phyloP scores from a whole-genome alignment of 92 coral and sea anemone genomes.

The Phenganax subtilis region DNA sequence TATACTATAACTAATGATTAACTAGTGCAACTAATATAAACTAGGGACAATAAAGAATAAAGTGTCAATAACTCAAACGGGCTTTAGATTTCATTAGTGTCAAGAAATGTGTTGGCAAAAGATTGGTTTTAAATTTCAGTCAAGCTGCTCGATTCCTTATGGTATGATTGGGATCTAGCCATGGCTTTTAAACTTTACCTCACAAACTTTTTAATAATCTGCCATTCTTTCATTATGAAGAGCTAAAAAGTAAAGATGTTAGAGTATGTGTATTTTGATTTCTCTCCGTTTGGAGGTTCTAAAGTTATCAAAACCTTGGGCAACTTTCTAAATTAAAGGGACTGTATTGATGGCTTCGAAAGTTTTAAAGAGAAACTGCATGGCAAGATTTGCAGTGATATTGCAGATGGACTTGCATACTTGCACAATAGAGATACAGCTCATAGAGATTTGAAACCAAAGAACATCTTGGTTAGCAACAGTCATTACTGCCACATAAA shows the following conservation, averaged over 20 bases:
- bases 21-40: too few species aligned
- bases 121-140: too few species aligned
- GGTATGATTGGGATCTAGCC: too few species aligned
- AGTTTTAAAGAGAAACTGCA: background rate
- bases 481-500: background rate
- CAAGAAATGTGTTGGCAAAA: too few species aligned
- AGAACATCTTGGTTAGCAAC: constrained; percentile 19
- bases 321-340: background rate
- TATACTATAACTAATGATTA: too few species aligned
- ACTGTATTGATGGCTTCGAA: background rate
- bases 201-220: too few species aligned
- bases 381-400: background rate
- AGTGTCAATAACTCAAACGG: too few species aligned
- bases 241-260: background rate
- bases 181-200: too few species aligned
- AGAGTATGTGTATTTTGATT: constrained; percentile 17
- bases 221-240: too few species aligned
- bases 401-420: background rate
- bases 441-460: background rate
- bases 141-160: too few species aligned
- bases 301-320: background rate
- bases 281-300: background rate
- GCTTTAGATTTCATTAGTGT: too few species aligned
- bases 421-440: background rate
- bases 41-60: too few species aligned